Conservation (phyloP, 2,113 vertebrate species). For the Microcebus lehilahytsara region DNA sequence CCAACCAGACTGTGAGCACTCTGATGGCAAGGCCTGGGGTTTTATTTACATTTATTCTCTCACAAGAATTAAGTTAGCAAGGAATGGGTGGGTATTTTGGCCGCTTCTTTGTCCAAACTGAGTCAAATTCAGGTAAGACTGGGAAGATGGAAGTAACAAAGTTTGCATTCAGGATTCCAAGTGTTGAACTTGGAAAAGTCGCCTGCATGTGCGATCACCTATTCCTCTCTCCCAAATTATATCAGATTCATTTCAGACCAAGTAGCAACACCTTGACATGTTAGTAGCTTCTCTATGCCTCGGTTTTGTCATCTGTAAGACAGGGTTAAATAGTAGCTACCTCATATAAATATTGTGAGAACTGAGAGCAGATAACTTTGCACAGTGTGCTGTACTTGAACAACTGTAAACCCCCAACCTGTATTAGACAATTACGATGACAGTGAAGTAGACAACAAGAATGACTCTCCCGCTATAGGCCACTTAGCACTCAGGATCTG, state of each 20-base stretch:
- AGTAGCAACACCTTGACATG: no score
- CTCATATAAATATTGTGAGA: not conserved
- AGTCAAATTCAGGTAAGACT: not conserved
- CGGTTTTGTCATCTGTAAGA: not conserved
- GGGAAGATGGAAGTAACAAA: not conserved
- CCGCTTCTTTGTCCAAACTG: not conserved
- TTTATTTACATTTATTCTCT: not conserved
- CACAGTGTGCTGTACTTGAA: not conserved
- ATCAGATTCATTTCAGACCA: not conserved
- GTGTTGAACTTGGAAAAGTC: not conserved
- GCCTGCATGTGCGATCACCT: no score
- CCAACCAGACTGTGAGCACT: not conserved
- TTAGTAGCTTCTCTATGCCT: not conserved
- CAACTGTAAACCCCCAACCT: accelerated
- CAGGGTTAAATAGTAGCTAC: accelerated
- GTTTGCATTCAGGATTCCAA: accelerated
- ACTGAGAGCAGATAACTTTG: not conserved
- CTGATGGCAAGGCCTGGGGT: not conserved
- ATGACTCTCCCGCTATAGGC: not conserved
- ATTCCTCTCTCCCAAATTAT: not conserved
- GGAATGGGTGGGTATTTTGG: no score
- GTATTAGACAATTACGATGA: not conserved
- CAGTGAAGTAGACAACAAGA: no score
- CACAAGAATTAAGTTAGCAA: not conserved
- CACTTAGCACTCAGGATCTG: not conserved